Percentiles rank a stretch among this genome's conserved stretches.
These are phyloP conservation scores for Stegodyphus dumicola DNA, from an alignment of 1,140 invertebrate species.

Conservation along the genomic window DNA sequence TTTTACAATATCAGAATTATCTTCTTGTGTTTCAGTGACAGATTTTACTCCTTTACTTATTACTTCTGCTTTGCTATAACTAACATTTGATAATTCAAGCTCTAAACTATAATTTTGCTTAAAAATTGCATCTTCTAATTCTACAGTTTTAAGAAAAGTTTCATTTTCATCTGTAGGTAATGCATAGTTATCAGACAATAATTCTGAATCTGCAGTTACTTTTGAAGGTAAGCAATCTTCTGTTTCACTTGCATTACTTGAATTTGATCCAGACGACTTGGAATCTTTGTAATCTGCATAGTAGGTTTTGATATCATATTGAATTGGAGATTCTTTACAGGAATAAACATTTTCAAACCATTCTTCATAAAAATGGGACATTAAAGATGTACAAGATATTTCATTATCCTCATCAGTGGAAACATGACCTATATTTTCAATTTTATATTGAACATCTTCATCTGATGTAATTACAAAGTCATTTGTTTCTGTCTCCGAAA, in stretches of 20 bases:
- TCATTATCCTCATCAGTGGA: neutral
- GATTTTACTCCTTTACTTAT: too few relatives aligned
- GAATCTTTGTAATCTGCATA: conserved; percentile 20
- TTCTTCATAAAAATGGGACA: conserved; percentile 57
- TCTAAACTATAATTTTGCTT: too few relatives aligned
- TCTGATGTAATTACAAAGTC: neutral
- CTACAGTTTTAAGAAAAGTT: too few relatives aligned
- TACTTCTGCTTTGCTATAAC: too few relatives aligned
- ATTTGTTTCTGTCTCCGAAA: neutral
- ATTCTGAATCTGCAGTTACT: too few relatives aligned
- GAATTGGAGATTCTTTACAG: neutral
- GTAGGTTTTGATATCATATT: neutral
- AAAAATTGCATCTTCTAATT: too few relatives aligned
- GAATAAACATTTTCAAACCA: conserved; percentile 41
- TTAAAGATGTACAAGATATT: neutral
- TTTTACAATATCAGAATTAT: too few relatives aligned
- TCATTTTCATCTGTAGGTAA: too few relatives aligned
- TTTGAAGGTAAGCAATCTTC: conserved; percentile 2
- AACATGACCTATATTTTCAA: neutral
- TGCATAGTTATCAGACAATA: too few relatives aligned
- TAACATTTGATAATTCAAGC: too few relatives aligned
- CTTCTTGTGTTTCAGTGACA: too few relatives aligned
- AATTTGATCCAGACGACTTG: conserved; percentile 12
- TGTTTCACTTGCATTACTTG: conserved; percentile 30
- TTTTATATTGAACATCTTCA: neutral